These are phyloP conservation scores for Conops quadrifasciatus DNA, from an alignment of 2,888 invertebrate genomes.

Conservation along the genomic window DNA sequence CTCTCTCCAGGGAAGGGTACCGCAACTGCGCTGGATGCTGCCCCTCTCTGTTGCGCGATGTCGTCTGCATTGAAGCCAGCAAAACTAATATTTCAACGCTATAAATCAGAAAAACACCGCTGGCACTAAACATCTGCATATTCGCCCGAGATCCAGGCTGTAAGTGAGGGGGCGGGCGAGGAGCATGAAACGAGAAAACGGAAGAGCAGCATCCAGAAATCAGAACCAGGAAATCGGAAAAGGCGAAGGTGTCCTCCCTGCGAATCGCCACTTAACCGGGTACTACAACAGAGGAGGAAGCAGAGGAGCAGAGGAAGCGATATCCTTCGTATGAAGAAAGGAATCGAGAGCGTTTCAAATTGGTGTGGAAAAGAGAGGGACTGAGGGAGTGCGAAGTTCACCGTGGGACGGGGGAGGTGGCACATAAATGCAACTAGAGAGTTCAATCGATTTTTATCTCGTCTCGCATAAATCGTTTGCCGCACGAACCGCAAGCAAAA, in stretches of 20 bases:
- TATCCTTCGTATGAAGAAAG: not conserved
- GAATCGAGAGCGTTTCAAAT: not conserved
- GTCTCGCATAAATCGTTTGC: conserved; percentile 59
- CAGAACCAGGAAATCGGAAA: not conserved
- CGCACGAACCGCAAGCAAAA: conserved; percentile 53
- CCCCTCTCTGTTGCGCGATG: not conserved
- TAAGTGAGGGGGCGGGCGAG: not conserved
- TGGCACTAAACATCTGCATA: conserved; percentile 49
- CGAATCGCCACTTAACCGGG: not conserved
- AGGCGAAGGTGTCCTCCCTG: not conserved
- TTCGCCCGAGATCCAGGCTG: conserved; percentile 19
- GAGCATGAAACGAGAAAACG: not conserved
- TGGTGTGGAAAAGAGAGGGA: not conserved
- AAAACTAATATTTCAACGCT: conserved; percentile 61
- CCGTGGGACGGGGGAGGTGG: not conserved
- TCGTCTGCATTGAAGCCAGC: conserved; percentile 51
- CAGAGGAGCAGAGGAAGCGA: conserved; percentile 4
- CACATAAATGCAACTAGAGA: conserved; percentile 15
- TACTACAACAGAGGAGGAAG: not conserved
- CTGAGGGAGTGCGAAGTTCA: not conserved
- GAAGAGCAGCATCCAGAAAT: conserved; percentile 1
- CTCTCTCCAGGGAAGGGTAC: not conserved
- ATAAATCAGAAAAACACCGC: conserved; percentile 58
- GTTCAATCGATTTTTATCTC: conserved; percentile 61
- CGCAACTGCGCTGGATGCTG: not conserved